Conservation (phyloP, 2,113 vertebrate species). For the Orientallactaga bullata region DNA sequence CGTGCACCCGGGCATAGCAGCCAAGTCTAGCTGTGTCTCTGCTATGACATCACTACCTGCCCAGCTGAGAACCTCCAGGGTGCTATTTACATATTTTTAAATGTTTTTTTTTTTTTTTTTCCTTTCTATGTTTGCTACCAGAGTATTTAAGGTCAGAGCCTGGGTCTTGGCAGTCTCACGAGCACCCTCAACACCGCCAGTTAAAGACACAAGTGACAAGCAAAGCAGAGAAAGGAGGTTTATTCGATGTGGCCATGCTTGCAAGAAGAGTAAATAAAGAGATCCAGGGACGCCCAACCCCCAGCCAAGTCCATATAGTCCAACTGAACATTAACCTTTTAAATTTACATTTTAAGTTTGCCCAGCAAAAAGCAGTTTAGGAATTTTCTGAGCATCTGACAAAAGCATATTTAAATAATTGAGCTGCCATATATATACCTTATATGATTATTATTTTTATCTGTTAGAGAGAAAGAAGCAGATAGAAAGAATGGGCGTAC, state of each 20-base stretch:
- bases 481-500: too few relatives aligned
- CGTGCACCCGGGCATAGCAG: not conserved
- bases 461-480: too few relatives aligned
- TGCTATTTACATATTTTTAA: not conserved
- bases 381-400: not conserved
- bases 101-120: not conserved
- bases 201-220: not conserved
- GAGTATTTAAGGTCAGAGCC: constrained; percentile 26
- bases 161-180: not conserved
- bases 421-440: too few relatives aligned
- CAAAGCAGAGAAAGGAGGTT: not conserved
- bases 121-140: not conserved
- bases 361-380: not conserved
- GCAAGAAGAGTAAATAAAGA: not conserved
- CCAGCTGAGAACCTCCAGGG: not conserved
- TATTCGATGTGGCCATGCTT: not conserved
- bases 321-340: not conserved
- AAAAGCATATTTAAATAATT: not conserved
- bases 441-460: too few relatives aligned
- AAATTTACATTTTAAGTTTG: not conserved
- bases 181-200: not conserved
- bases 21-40: not conserved
- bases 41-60: not conserved
- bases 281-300: too few relatives aligned
- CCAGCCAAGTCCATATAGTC: too few relatives aligned